Evolutionary conservation across 92 coral and sea anemone species (phyloP).

Genomic region (Ricordea florida): DNA sequence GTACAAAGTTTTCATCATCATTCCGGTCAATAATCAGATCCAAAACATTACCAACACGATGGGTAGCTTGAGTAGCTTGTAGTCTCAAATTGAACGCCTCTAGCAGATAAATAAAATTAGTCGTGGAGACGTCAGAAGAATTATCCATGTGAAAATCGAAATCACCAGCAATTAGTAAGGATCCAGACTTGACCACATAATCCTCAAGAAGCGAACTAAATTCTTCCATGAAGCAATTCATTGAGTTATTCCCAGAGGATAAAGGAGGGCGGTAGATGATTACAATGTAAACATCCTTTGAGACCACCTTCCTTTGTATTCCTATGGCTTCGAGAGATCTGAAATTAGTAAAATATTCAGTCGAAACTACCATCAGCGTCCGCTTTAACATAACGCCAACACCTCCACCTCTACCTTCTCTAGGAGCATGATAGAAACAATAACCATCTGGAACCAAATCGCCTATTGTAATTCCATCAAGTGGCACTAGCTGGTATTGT

Average conservation of each 20-base stretch:
- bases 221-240: conserved; percentile 31
- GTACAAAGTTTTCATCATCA: no score
- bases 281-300: conserved; percentile 26
- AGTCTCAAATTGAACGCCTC: no score
- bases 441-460: conserved; percentile 6
- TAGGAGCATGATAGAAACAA: conserved; percentile 18
- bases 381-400: conserved; percentile 20
- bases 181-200: conserved; percentile 26
- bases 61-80: no score
- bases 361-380: background rate
- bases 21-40: no score
- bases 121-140: no score
- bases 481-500: no score
- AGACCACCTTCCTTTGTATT: conserved; percentile 3
- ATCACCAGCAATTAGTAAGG: conserved; percentile 18
- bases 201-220: conserved; percentile 37
- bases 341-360: conserved; percentile 14
- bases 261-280: conserved; percentile 52
- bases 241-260: conserved; percentile 12
- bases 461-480: conserved; percentile 31
- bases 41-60: no score
- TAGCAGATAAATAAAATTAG: no score
- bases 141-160: no score
- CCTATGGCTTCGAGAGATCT: conserved; percentile 28
- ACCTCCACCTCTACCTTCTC: conserved; percentile 32